Conservation (phyloP, 2,113 vertebrate genomes). For the Chamaetylas fuelleborni region DNA sequence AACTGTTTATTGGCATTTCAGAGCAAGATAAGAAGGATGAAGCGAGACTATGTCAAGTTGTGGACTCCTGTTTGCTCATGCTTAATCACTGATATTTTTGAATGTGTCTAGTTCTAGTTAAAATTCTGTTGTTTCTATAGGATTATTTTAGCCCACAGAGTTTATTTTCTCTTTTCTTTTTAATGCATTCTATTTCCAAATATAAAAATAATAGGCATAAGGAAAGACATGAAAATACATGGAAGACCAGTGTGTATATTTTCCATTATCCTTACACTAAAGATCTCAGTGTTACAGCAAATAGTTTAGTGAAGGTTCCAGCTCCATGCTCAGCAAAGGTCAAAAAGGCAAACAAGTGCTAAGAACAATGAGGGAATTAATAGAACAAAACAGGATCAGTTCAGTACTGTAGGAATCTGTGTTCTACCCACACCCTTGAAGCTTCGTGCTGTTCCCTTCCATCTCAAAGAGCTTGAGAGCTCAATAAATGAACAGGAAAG, state of each 20-base stretch:
- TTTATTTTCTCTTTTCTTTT: not conserved
- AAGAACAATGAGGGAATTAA: not conserved
- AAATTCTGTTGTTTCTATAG: not conserved
- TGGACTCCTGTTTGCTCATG: not conserved
- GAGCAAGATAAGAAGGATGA: not conserved
- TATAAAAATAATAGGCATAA: not conserved
- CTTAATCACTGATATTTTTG: not conserved
- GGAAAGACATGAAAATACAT: not conserved
- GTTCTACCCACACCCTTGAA: not conserved
- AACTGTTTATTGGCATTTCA: not conserved
- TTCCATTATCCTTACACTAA: not conserved
- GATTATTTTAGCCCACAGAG: not conserved
- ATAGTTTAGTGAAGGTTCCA: not conserved
- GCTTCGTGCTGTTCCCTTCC: not conserved
- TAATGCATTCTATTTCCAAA: not conserved
- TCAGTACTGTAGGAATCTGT: not conserved
- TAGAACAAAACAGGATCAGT: not conserved
- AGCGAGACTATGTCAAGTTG: not conserved
- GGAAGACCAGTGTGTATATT: not conserved
- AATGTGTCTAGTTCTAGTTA: not conserved
- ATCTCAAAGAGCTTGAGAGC: not conserved
- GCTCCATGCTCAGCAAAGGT: not conserved
- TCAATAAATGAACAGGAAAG: not conserved
- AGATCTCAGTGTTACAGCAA: not conserved
- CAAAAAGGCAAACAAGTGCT: not conserved